Percentiles rank a stretch among this genome's conserved stretches.
Conservation (phyloP, 1,140 invertebrate genomes). For the Zaprionus camerounensis region DNA sequence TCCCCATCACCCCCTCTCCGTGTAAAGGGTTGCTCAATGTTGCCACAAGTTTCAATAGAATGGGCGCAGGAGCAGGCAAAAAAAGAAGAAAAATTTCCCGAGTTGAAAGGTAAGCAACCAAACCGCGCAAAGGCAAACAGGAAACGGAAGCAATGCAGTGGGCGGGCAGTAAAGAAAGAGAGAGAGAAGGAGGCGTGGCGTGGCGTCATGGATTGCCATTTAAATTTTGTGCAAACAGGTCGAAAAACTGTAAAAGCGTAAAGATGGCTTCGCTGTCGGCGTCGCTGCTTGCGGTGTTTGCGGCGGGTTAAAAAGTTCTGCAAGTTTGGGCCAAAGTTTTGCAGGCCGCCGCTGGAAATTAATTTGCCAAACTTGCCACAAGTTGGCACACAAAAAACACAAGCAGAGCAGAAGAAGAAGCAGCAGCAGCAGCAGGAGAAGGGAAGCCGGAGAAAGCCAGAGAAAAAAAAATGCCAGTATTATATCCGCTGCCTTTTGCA, state of each 20-base stretch:
- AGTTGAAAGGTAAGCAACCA: conserved; percentile 76
- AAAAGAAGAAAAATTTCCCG: conserved; percentile 26
- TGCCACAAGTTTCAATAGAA: conserved; percentile 63
- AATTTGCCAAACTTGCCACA: conserved; percentile 81
- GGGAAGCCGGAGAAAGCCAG: not conserved
- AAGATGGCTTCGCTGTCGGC: conserved; percentile 67
- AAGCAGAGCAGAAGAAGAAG: not conserved
- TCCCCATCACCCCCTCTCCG: not conserved
- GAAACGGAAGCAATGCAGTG: conserved; percentile 60
- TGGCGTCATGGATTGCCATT: conserved; percentile 55
- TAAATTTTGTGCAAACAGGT: conserved; percentile 82
- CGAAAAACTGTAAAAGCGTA: conserved; percentile 80
- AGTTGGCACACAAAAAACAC: conserved; percentile 45
- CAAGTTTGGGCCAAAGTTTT: conserved; percentile 73
- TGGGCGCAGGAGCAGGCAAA: conserved; percentile 11
- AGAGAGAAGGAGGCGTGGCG: not conserved
- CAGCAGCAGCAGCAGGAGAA: not conserved
- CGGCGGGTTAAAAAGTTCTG: conserved; percentile 79
- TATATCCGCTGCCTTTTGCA: conserved; percentile 48
- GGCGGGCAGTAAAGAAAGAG: not conserved
- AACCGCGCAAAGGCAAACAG: conserved; percentile 69
- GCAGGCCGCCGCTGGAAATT: conserved; percentile 77
- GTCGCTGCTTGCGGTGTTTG: conserved; percentile 68
- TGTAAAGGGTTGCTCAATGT: conserved; percentile 49
- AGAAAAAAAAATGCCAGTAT: conserved; percentile 2